Evolutionary conservation across 2,888 invertebrate genomes (phyloP), one percentile per base, ranked within the genome.

Genomic region (Eustalomyia histrio): DNA sequence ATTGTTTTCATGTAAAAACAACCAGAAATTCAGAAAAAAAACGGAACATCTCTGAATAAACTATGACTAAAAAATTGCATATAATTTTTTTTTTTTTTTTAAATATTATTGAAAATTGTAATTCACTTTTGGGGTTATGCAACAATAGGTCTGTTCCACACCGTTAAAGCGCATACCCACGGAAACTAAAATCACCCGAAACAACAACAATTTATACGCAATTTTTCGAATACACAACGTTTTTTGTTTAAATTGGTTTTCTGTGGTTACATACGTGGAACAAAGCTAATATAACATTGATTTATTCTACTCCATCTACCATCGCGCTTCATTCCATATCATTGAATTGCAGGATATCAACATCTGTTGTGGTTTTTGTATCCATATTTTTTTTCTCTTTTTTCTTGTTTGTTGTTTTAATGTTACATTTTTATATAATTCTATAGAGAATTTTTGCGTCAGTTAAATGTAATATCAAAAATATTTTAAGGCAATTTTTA

Each of bases 21-120:
- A 17, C 5, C n/a, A 60, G 60, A 18, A 60, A 53, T 29, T 12
- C 10, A 33, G 14, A 18, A 17, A 29, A 33, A 0, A 14, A 18
- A 58, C 43, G 65, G 18, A 17, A 39, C 12, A n/a, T 7, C 7
- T 18, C 21, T 24, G 33, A 58, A 50, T 16, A 17, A 57, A 2
- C 43, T 33, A 43, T 55, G 18, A 43, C 61, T 69, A 57, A 63
- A 58, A 33, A 58, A 6, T 29, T 29, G 29, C 29, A 29, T 29
- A 29, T 6, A 29, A 65, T 29, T 12, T 39, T 57, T 55, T 35
- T 57, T 55, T 35, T 60, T 61, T 69, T 64, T 33, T 55, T 63
- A 73, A 76, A 76, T 76, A 76, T 68, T 71, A 79, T 71, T 69
- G 69, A 73, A 73, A 80, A 76, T 76, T 80, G 73, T 76, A 76